A percentile compares a stretch with the other conserved stretches of the same genome.
These are phyloP conservation scores for Phrynocephalus vlangalii DNA, from an alignment of 2,797 vertebrate genomes.

Conservation along the genomic window DNA sequence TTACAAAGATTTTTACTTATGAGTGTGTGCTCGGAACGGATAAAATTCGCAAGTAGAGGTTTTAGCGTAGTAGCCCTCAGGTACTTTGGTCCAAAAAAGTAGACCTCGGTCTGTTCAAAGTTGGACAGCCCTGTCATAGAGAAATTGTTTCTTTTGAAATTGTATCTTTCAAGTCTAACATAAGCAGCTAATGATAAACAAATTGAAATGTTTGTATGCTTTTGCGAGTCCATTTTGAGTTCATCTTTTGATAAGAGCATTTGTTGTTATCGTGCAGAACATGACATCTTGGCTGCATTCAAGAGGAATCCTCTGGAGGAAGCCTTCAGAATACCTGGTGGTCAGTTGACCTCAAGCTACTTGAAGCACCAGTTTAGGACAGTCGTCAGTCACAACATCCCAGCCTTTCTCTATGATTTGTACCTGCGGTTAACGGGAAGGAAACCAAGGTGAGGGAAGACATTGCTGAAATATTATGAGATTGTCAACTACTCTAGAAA, in stretches of 20 bases:
- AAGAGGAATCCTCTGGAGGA: constrained; percentile 93
- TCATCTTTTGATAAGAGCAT: neutral
- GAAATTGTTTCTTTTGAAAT: too few species aligned
- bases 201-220: neutral
- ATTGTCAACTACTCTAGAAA: neutral
- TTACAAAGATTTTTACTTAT: too few species aligned
- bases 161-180: too few species aligned
- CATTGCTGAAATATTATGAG: constrained; percentile 1
- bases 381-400: constrained; percentile 91
- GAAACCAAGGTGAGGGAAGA: constrained; percentile 88
- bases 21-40: too few species aligned
- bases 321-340: constrained; percentile 89
- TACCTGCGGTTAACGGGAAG: constrained; percentile 90
- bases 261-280: constrained; percentile 76
- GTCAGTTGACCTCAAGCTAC: constrained; percentile 89
- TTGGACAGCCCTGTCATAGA: too few species aligned
- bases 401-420: constrained; percentile 91
- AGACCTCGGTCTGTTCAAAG: too few species aligned
- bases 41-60: too few species aligned
- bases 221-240: neutral
- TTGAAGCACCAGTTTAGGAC: constrained; percentile 92
- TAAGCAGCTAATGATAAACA: neutral
- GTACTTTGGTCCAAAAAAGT: too few species aligned
- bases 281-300: constrained; percentile 87
- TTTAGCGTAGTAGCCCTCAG: too few species aligned